A percentile compares a stretch with the other conserved stretches of the same genome.
Evolutionary conservation across 2,888 invertebrate genomes (phyloP).

Genomic region (Melinopterus prodromus): DNA sequence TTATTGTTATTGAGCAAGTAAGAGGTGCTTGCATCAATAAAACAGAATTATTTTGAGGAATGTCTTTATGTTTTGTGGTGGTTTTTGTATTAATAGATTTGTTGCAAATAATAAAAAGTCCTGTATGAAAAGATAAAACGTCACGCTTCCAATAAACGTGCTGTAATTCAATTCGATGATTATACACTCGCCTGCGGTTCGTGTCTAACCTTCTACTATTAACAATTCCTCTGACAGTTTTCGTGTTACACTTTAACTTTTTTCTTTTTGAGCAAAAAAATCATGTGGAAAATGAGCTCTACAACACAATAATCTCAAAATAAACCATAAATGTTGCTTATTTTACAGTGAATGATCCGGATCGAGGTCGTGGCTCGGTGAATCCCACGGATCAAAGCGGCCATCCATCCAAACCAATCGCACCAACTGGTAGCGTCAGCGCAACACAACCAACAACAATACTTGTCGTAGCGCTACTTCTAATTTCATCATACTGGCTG

Average conservation of each 20-base stretch:
- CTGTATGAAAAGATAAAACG: too few species aligned
- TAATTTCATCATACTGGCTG: conserved; percentile 14
- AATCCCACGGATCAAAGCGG: conserved; percentile 8
- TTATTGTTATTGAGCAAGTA: too few species aligned
- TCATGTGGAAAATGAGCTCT: neutral
- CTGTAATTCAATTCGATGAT: too few species aligned
- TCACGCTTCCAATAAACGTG: too few species aligned
- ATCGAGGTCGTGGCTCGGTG: neutral
- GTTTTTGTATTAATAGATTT: too few species aligned
- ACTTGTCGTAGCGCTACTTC: conserved; percentile 11
- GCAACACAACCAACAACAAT: conserved; percentile 27
- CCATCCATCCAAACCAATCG: conserved; percentile 8
- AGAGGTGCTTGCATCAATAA: too few species aligned
- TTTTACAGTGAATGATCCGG: conserved; percentile 13
- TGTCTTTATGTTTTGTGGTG: too few species aligned
- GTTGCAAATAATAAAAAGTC: too few species aligned
- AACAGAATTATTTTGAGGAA: too few species aligned
- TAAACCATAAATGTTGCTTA: conserved; percentile 10
- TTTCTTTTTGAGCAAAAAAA: neutral
- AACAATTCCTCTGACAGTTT: too few species aligned
- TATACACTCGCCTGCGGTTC: too few species aligned
- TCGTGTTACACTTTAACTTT: neutral
- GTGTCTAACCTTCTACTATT: too few species aligned
- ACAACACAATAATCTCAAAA: neutral
- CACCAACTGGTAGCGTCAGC: conserved; percentile 22